Conservation (phyloP, 2,113 vertebrate species). For the Mungos mungo region DNA sequence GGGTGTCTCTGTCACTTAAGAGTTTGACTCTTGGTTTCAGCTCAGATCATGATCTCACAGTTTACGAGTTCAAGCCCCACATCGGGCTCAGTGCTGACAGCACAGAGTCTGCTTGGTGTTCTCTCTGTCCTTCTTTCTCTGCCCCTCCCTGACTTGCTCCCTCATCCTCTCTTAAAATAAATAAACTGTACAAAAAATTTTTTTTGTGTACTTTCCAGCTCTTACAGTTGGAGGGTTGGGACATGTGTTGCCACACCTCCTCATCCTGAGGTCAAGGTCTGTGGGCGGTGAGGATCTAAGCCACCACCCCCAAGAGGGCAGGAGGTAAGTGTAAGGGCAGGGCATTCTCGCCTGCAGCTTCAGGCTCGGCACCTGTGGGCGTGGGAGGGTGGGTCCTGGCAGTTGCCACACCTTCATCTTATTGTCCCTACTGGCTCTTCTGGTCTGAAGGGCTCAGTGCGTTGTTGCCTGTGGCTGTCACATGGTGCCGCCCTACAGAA, state of each 20-base stretch:
- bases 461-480: no score
- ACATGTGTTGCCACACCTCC: background rate
- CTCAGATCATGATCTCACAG: no score
- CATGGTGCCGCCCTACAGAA: rapidly evolving
- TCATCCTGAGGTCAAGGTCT: background rate
- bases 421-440: background rate
- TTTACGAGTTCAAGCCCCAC: no score
- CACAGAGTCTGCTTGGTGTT: no score
- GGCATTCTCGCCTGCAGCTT: background rate
- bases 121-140: no score
- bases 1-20: no score
- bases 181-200: no score
- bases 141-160: no score
- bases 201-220: background rate
- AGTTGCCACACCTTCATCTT: background rate
- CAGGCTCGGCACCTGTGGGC: background rate
- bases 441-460: background rate
- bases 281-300: background rate
- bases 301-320: background rate
- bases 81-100: no score
- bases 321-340: background rate
- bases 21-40: no score
- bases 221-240: background rate
- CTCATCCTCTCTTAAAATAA: no score
- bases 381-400: background rate